phyloP scores from a whole-genome alignment of 1,140 invertebrate genomes.

The Meteorus sp. region DNA sequence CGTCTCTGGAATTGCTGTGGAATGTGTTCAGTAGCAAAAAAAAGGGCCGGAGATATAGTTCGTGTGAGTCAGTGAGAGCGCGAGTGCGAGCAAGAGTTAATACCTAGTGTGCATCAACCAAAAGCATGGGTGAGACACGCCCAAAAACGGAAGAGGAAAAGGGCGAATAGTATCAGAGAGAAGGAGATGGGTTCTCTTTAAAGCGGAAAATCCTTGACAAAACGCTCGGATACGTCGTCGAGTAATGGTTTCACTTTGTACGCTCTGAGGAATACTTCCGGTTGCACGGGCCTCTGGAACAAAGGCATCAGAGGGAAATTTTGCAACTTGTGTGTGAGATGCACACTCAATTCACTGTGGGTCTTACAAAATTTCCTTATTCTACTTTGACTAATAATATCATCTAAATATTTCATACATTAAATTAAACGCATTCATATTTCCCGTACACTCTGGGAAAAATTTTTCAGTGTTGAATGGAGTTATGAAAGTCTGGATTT shows the following conservation, averaged over 20 bases:
- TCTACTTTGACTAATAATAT: too few relatives aligned
- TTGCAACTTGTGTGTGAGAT: constrained; percentile 5
- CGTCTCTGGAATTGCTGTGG: constrained; percentile 21
- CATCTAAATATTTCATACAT: too few relatives aligned
- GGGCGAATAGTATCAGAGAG: constrained; percentile 18
- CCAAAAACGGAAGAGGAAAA: constrained; percentile 16
- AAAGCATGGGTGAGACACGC: neutral
- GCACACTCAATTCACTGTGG: neutral
- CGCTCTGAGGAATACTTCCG: constrained; percentile 32
- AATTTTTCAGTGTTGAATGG: too few relatives aligned
- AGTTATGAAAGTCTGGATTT: too few relatives aligned
- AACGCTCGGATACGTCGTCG: constrained; percentile 27
- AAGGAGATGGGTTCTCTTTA: constrained; percentile 22
- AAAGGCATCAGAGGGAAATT: neutral
- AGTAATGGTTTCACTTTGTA: constrained; percentile 36
- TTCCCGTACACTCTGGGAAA: too few relatives aligned
- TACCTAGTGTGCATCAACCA: neutral
- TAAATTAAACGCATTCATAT: too few relatives aligned
- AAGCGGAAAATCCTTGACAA: constrained; percentile 25
- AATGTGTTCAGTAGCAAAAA: constrained; percentile 6
- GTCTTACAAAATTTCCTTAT: too few relatives aligned
- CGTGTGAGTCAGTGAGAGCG: too few relatives aligned
- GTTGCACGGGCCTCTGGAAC: constrained; percentile 13
- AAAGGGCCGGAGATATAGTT: too few relatives aligned
- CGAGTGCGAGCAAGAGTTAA: neutral